phyloP scores from a whole-genome alignment of 1,140 invertebrate species.

The Platyura marginata region DNA sequence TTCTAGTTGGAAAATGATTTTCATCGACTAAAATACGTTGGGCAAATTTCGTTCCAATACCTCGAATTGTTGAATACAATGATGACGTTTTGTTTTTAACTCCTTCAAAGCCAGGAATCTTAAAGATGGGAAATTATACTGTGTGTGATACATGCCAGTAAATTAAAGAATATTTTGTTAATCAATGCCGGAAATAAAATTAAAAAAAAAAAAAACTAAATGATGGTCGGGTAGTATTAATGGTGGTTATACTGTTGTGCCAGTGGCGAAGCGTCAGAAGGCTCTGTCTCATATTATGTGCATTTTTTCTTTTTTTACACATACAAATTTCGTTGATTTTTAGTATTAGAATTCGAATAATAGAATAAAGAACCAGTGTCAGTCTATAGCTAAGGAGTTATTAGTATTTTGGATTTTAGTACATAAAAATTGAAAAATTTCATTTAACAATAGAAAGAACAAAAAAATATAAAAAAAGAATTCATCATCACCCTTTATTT shows the following conservation, averaged over 20 bases:
- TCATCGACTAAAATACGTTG: slow-evolving; percentile 42
- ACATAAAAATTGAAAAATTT: too few species aligned
- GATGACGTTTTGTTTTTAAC: slow-evolving; percentile 38
- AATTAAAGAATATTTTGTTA: neutral
- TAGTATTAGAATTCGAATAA: too few species aligned
- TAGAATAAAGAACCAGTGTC: too few species aligned
- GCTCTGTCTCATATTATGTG: neutral
- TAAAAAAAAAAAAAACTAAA: neutral
- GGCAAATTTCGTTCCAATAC: slow-evolving; percentile 35
- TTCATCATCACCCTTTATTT: too few species aligned
- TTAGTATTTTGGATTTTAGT: too few species aligned
- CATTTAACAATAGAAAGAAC: too few species aligned
- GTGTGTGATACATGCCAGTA: neutral
- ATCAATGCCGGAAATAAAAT: neutral
- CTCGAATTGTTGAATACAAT: slow-evolving; percentile 38
- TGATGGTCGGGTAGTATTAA: neutral
- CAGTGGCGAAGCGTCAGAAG: neutral
- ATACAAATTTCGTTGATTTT: too few species aligned
- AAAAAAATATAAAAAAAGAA: too few species aligned
- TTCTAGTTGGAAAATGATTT: slow-evolving; percentile 45
- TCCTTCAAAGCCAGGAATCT: slow-evolving; percentile 41
- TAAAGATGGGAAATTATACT: slow-evolving; percentile 7
- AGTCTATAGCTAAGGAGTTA: too few species aligned
- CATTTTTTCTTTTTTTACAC: too few species aligned
- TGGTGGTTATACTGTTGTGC: neutral